Percentiles rank a stretch among this genome's conserved stretches.
phyloP scores from a whole-genome alignment of 2,797 vertebrate genomes.

The Sebastes itinus region DNA sequence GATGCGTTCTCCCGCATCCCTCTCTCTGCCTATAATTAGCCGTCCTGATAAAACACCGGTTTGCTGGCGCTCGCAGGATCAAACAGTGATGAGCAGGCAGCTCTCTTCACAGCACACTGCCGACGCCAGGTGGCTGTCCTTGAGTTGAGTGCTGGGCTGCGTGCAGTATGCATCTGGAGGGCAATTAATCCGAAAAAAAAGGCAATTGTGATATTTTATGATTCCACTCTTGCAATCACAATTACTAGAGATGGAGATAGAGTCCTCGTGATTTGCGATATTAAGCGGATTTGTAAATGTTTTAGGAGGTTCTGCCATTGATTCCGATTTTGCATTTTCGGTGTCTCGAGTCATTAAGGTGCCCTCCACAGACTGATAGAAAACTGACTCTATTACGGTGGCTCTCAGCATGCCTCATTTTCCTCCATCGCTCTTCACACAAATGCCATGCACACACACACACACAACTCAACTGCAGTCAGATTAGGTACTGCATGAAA shows the following conservation, averaged over 20 bases:
- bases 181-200: slow-evolving; percentile 64
- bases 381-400: slow-evolving; percentile 10
- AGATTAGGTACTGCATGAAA: not conserved
- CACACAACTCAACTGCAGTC: not conserved
- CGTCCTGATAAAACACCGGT: slow-evolving; percentile 66
- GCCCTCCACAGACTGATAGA: not conserved
- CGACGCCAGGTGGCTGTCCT: slow-evolving; percentile 78
- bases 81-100: slow-evolving; percentile 76
- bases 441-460: not conserved
- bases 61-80: slow-evolving; percentile 72
- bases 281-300: slow-evolving; percentile 31
- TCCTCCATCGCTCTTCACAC: not conserved
- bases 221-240: slow-evolving; percentile 56
- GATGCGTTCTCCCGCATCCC: slow-evolving; percentile 64
- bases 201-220: slow-evolving; percentile 56
- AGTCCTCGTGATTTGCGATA: slow-evolving; percentile 36
- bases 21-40: slow-evolving; percentile 73
- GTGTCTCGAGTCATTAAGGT: slow-evolving; percentile 4
- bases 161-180: slow-evolving; percentile 70
- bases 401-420: slow-evolving; percentile 1
- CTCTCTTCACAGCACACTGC: slow-evolving; percentile 64
- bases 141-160: slow-evolving; percentile 64
- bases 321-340: slow-evolving; percentile 30
- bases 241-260: slow-evolving; percentile 36
- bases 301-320: slow-evolving; percentile 14